Evolutionary conservation across 2,888 invertebrate genomes (phyloP).

Genomic region (Metacarcinus magister): DNA sequence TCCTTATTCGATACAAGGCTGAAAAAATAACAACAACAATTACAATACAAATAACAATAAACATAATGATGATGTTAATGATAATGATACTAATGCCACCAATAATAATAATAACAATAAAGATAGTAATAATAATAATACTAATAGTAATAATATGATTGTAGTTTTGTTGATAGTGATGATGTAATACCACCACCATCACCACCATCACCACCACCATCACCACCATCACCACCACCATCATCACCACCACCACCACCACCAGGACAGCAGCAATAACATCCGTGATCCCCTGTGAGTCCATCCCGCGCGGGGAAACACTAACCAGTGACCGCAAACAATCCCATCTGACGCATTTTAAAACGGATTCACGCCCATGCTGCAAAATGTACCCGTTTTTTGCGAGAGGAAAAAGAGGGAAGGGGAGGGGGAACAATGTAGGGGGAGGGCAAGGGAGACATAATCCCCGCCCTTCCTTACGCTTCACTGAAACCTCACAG

Average conservation of each 20-base stretch:
- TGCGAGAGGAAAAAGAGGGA: neutral
- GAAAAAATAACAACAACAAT: too few relatives aligned
- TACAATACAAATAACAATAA: too few relatives aligned
- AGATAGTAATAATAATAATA: neutral
- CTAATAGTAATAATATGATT: neutral
- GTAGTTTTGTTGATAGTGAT: too few relatives aligned
- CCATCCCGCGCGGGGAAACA: neutral
- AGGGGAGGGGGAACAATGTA: neutral
- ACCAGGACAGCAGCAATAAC: neutral
- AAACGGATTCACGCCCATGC: too few relatives aligned
- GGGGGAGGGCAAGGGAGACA: neutral
- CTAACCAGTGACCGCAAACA: neutral
- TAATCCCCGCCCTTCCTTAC: neutral
- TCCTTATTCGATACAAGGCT: too few relatives aligned
- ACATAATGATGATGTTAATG: too few relatives aligned
- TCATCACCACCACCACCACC: neutral
- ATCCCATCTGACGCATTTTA: neutral
- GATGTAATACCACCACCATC: too few relatives aligned
- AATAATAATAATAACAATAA: neutral
- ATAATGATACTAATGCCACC: too few relatives aligned
- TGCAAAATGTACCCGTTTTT: neutral
- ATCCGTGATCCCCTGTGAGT: neutral
- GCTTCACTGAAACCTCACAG: neutral
- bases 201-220: too few relatives aligned
- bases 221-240: neutral